These are phyloP conservation scores for Drosophila truncata DNA, from an alignment of 1,140 invertebrate species.

Conservation along the genomic window DNA sequence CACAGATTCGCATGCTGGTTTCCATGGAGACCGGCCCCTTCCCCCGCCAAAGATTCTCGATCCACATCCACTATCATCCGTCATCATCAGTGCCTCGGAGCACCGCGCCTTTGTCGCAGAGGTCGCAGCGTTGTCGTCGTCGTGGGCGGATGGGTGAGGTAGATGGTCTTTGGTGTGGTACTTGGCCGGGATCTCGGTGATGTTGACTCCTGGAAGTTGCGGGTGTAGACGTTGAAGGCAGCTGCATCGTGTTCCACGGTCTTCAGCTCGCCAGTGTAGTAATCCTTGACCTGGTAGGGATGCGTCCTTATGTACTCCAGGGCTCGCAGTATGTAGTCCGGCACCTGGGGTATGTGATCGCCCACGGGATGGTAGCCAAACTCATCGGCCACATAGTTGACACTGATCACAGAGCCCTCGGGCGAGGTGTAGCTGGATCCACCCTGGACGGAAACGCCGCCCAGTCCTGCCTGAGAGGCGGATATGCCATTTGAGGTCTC, in stretches of 20 bases:
- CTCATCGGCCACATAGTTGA: slow-evolving; percentile 88
- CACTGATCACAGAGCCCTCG: slow-evolving; percentile 85
- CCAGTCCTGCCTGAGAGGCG: slow-evolving; percentile 86
- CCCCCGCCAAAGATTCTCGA: not conserved
- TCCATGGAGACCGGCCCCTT: slow-evolving; percentile 28
- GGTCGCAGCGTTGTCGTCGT: slow-evolving; percentile 14
- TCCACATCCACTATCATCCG: not conserved
- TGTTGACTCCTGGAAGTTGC: slow-evolving; percentile 53
- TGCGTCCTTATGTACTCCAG: slow-evolving; percentile 86
- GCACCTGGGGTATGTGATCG: slow-evolving; percentile 86
- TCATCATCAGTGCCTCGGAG: slow-evolving; percentile 11
- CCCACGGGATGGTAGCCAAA: slow-evolving; percentile 86
- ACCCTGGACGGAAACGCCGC: slow-evolving; percentile 66
- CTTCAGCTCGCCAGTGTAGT: slow-evolving; percentile 70
- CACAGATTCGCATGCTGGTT: slow-evolving; percentile 57
- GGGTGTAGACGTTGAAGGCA: slow-evolving; percentile 70
- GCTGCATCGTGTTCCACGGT: slow-evolving; percentile 70
- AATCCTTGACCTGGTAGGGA: slow-evolving; percentile 75
- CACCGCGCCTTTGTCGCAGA: slow-evolving; percentile 20
- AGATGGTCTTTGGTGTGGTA: slow-evolving; percentile 64
- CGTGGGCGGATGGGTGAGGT: slow-evolving; percentile 65
- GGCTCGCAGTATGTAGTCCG: slow-evolving; percentile 76
- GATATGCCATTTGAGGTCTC: slow-evolving; percentile 88
- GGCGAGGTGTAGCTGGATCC: slow-evolving; percentile 70
- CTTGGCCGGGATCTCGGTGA: slow-evolving; percentile 52